These are phyloP conservation scores for Enteromius anoplus DNA, from an alignment of 2,797 vertebrate species.

Conservation along the genomic window DNA sequence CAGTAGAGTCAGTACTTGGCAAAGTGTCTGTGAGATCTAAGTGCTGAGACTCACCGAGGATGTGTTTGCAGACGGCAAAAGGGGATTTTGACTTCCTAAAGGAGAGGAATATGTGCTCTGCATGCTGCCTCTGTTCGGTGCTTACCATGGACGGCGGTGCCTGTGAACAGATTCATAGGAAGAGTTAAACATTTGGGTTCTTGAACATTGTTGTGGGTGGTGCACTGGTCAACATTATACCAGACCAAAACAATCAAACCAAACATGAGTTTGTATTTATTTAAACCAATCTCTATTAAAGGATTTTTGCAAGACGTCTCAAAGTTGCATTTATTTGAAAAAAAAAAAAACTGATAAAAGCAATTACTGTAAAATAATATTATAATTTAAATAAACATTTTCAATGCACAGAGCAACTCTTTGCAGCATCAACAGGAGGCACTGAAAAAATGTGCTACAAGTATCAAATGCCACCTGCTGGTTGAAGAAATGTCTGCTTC, in stretches of 20 bases:
- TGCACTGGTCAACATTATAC: background rate
- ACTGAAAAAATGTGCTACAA: background rate
- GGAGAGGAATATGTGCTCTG: conserved; percentile 97
- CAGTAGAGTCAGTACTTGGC: background rate
- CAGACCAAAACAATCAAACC: background rate
- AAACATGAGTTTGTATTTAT: background rate
- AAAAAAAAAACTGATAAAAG: background rate
- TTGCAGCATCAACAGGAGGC: background rate
- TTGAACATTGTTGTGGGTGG: background rate
- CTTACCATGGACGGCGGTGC: conserved; percentile 99
- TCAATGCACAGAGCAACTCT: background rate
- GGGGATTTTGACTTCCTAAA: conserved; percentile 99
- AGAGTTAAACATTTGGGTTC: background rate
- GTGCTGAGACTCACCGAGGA: conserved; percentile 84
- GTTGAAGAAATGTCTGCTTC: background rate
- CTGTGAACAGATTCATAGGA: conserved; percentile 67
- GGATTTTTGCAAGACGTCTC: background rate
- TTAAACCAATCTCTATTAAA: background rate
- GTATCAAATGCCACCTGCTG: background rate
- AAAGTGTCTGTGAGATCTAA: background rate
- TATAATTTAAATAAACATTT: background rate
- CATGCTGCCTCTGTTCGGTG: conserved; percentile 95
- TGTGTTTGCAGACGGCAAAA: conserved; percentile 99
- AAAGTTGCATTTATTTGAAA: background rate
- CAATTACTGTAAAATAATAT: background rate